These are phyloP conservation scores for Channallabes apus DNA, from an alignment of 2,797 vertebrate species.

Conservation along the genomic window DNA sequence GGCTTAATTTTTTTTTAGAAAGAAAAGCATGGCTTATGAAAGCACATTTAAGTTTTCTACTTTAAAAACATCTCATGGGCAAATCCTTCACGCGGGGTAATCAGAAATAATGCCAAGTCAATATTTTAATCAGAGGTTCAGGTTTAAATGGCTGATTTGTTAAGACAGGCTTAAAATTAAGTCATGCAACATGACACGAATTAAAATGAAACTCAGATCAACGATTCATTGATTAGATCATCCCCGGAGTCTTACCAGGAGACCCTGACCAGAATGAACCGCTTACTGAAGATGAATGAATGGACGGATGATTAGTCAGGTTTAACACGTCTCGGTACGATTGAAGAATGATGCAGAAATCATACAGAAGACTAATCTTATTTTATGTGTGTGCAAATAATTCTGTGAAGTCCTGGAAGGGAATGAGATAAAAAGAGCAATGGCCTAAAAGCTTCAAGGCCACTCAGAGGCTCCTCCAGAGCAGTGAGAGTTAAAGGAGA, in stretches of 20 bases:
- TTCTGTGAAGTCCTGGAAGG: neutral
- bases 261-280: neutral
- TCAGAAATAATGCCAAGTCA: slow-evolving; percentile 9
- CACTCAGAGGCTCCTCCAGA: neutral
- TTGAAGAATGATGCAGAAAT: neutral
- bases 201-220: neutral
- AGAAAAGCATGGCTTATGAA: neutral
- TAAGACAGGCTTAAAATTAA: slow-evolving; percentile 13
- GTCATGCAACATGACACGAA: neutral
- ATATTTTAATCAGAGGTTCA: slow-evolving; percentile 27
- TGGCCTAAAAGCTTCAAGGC: slow-evolving; percentile 6
- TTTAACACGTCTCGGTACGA: too few relatives aligned
- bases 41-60: neutral
- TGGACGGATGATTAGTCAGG: neutral
- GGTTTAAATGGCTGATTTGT: slow-evolving; percentile 14
- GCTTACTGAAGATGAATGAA: neutral
- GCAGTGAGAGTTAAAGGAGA: neutral
- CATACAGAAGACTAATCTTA: neutral
- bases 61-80: slow-evolving; percentile 4
- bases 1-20: neutral
- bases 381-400: neutral
- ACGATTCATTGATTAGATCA: neutral
- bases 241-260: neutral
- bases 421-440: neutral
- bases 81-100: slow-evolving; percentile 22